These are phyloP conservation scores for Andricus quercusramuli DNA, from an alignment of 2,888 invertebrate species.

Conservation along the genomic window DNA sequence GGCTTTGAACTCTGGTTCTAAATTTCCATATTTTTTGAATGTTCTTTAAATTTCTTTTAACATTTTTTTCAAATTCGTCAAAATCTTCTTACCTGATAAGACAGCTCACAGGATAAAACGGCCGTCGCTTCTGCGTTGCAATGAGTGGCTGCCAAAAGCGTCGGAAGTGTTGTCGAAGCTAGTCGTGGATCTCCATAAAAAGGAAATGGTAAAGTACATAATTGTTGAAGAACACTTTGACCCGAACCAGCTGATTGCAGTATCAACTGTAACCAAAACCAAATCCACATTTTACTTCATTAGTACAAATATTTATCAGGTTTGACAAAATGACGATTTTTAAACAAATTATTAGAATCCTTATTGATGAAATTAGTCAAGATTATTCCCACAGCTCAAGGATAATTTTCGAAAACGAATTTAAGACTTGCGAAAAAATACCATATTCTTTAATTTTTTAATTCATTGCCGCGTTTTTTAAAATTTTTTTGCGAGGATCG, in stretches of 20 bases:
- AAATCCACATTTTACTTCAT: background rate
- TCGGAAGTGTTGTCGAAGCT: conserved; percentile 88
- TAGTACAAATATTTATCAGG: background rate
- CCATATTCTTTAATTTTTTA: background rate
- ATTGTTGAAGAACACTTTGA: conserved; percentile 90
- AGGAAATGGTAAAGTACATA: conserved; percentile 91
- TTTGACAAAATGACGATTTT: no score
- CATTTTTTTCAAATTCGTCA: background rate
- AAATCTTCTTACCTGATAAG: conserved; percentile 80
- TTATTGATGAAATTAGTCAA: conserved; percentile 41
- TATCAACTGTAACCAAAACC: conserved; percentile 81
- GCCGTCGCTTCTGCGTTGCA: conserved; percentile 85
- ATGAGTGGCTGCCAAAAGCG: conserved; percentile 86
- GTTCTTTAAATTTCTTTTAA: background rate
- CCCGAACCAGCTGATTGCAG: conserved; percentile 86
- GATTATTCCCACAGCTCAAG: no score
- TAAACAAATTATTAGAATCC: background rate
- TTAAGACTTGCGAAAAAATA: conserved; percentile 21
- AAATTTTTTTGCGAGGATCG: conserved; percentile 20
- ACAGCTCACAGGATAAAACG: conserved; percentile 87
- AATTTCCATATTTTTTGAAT: background rate
- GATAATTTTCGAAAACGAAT: conserved; percentile 38
- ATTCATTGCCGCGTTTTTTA: background rate
- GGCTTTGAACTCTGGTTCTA: background rate
- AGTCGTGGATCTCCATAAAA: conserved; percentile 90